Conservation (phyloP, 2,113 vertebrate genomes). For the Oryzias curvinotus region DNA sequence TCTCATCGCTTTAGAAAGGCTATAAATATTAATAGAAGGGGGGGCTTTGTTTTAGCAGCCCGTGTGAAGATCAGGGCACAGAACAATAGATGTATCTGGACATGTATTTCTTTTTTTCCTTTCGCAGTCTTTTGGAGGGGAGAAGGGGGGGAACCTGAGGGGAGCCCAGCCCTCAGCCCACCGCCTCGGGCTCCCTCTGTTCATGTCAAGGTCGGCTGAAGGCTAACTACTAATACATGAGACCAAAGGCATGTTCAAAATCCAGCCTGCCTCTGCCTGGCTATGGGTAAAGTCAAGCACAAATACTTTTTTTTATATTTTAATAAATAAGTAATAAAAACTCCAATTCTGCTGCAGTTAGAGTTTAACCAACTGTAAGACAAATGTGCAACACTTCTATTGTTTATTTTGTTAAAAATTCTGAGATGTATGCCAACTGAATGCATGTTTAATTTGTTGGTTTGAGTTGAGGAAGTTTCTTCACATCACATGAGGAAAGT, state of each 20-base stretch:
- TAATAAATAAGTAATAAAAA: too few species aligned
- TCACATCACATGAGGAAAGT: not conserved
- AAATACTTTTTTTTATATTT: not conserved
- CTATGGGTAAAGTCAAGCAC: conserved; percentile 8
- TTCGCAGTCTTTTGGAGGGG: conserved; percentile 55
- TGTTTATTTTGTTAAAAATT: too few species aligned
- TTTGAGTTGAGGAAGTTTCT: not conserved
- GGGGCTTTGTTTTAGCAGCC: conserved; percentile 77
- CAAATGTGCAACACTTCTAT: too few species aligned
- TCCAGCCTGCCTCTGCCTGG: conserved; percentile 23
- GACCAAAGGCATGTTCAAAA: conserved; percentile 41
- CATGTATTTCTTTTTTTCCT: conserved; percentile 31
- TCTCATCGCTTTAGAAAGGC: conserved; percentile 70
- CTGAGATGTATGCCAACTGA: too few species aligned
- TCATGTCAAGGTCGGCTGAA: conserved; percentile 74
- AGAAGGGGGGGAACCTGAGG: conserved; percentile 52
- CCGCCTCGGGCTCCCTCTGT: conserved; percentile 55
- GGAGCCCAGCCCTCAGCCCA: conserved; percentile 48
- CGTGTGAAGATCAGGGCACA: conserved; percentile 74
- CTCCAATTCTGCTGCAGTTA: too few species aligned
- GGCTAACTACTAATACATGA: conserved; percentile 52
- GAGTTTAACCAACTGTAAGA: too few species aligned
- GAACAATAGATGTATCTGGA: conserved; percentile 71
- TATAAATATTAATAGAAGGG: conserved; percentile 74
- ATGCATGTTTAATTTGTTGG: too few species aligned